phyloP scores from a whole-genome alignment of 2,797 vertebrate species.

The Delichon dasypus region DNA sequence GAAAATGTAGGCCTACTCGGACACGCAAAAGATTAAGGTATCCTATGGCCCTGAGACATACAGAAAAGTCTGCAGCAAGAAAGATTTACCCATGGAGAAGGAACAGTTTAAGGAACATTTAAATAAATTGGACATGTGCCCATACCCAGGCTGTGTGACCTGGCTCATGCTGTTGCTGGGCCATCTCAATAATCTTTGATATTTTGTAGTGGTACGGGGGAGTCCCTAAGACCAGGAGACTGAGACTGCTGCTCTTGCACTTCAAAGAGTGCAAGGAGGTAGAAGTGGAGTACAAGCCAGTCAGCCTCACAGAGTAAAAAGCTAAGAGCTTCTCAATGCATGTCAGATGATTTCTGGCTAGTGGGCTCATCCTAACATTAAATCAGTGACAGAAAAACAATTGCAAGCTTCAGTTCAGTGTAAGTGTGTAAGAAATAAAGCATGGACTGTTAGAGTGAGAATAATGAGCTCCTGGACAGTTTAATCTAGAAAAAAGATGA shows the following conservation, averaged over 20 bases:
- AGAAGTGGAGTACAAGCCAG: background rate
- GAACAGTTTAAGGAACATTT: background rate
- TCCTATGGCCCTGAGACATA: background rate
- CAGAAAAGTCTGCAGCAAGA: background rate
- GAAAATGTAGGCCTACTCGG: background rate
- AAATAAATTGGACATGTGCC: background rate
- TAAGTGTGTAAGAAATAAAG: background rate
- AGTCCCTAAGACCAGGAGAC: background rate
- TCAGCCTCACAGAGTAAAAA: background rate
- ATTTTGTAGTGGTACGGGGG: background rate
- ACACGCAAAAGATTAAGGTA: background rate
- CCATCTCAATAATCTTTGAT: background rate
- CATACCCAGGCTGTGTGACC: background rate
- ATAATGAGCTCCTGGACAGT: background rate
- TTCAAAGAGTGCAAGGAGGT: background rate
- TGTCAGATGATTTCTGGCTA: background rate
- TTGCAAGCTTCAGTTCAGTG: background rate
- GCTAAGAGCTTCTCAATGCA: background rate
- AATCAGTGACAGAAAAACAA: background rate
- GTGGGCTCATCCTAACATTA: background rate
- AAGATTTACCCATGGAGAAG: background rate
- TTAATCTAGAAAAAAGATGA: background rate
- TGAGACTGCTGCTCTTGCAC: background rate
- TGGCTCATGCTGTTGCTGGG: accelerated
- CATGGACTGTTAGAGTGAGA: background rate